These are phyloP conservation scores for Aphelocoma coerulescens DNA, from an alignment of 2,113 vertebrate species.

Conservation along the genomic window DNA sequence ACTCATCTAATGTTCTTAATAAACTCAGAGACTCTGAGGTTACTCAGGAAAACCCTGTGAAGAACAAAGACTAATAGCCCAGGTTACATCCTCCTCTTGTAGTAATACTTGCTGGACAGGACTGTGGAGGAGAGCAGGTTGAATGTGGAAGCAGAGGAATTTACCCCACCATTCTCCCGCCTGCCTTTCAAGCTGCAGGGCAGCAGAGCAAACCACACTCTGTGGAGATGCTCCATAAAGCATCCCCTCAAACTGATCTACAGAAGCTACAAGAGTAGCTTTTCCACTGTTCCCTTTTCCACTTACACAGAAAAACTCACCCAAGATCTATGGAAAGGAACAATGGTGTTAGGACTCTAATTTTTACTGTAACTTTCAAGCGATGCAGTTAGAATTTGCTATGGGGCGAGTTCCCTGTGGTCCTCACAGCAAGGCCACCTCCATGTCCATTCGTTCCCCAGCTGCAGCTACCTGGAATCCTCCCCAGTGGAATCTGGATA, in stretches of 20 bases:
- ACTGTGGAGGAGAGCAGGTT: neutral
- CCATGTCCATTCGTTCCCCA: neutral
- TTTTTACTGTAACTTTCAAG: neutral
- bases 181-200: neutral
- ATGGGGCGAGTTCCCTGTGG: rapidly evolving
- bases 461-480: neutral
- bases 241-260: neutral
- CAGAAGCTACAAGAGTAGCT: neutral
- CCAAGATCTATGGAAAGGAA: neutral
- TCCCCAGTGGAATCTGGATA: neutral
- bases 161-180: neutral
- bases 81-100: neutral
- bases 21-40: neutral
- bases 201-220: neutral
- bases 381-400: neutral
- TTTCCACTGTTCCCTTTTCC: neutral
- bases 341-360: neutral
- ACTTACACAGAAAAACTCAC: neutral
- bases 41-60: neutral
- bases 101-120: neutral
- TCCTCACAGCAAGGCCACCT: neutral
- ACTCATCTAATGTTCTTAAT: neutral
- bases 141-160: neutral
- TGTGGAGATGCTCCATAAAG: neutral
- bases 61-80: neutral